Base-by-base conservation (phyloP, 2,113 vertebrate species). In the Anguilla rostrata region DNA sequence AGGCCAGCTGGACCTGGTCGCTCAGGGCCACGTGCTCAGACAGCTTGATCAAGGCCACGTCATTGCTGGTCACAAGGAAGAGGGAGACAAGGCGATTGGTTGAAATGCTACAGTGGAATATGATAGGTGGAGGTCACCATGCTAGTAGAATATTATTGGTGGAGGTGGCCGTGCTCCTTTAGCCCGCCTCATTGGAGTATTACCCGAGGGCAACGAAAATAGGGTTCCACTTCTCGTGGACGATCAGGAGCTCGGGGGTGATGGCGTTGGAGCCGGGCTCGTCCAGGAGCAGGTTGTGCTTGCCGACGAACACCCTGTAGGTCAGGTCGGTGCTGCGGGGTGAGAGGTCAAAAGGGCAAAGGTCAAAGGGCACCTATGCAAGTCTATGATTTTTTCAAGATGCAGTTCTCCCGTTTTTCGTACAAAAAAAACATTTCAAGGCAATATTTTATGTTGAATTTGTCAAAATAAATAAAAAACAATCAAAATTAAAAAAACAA, bases 301-400 rank as follows among this genome's bases (percentile, higher is more conserved):
- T 98, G 26, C 98, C 98, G 89, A 99, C 93, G 83, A 86, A 90
- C 88, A 99, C 98, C 0, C 97, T 97, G 92, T 99, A 99, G 5
- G 93, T 96, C 81, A 86, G 1, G 46, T 85, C 1, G 0, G 88
- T n/a, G 92, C 97, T 99, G 91, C 0, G 0, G 4, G 66, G 14
- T 43, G 15, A 2, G 39, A 40, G 78, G 83, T 39, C 57, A 86
- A 66, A 86, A 46, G 43, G 43, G 43, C 43, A 46, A 83, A 3
- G 90, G 66, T 85, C 84, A 85, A 15, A 26, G 46, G 14, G 63
- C 60, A 71, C 8, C 56, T n/a, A n/a, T 1, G 63, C 22, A 75
- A 34, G 71, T 75, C 60, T 26, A 9, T 66, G 60, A 66, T 29
- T 71, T 22, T 71, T 71, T n/a, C 20, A 22, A 71, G 20, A 79